These are phyloP conservation scores for Rhaphigaster nebulosa DNA, from an alignment of 2,888 invertebrate genomes.

Conservation along the genomic window DNA sequence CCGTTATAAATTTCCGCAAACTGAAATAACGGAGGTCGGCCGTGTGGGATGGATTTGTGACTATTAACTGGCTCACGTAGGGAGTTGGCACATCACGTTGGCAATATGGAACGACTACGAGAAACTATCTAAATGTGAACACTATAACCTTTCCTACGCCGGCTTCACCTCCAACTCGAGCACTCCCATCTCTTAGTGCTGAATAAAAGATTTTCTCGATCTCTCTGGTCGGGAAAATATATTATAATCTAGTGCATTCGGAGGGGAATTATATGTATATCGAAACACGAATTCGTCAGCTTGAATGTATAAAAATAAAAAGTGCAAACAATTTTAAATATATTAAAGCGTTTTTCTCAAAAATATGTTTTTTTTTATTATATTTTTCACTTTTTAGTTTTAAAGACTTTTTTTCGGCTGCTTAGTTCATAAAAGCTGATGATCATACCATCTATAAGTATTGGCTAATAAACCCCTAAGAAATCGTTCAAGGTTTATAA, in stretches of 20 bases:
- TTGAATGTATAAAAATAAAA: background rate
- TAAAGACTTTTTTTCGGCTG: too few species aligned
- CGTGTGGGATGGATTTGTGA: background rate
- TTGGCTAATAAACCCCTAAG: too few species aligned
- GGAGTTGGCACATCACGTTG: conserved; percentile 21
- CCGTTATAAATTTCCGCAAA: background rate
- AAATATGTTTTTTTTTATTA: too few species aligned
- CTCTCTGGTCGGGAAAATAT: background rate
- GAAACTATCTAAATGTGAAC: background rate
- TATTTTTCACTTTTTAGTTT: too few species aligned
- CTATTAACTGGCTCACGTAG: conserved; percentile 8
- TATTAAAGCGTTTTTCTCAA: too few species aligned
- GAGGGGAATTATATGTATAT: background rate
- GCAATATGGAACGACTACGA: background rate
- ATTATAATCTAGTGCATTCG: background rate
- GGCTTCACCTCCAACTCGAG: background rate
- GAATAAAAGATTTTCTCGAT: background rate
- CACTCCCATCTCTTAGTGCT: background rate
- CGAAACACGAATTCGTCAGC: background rate
- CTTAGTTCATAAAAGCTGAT: too few species aligned
- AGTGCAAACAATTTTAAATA: background rate
- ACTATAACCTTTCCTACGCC: background rate
- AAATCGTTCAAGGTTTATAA: too few species aligned
- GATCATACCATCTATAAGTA: too few species aligned
- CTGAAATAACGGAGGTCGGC: background rate